Base-by-base conservation (phyloP, 1,140 invertebrate species). In the Halyomorpha halys region DNA sequence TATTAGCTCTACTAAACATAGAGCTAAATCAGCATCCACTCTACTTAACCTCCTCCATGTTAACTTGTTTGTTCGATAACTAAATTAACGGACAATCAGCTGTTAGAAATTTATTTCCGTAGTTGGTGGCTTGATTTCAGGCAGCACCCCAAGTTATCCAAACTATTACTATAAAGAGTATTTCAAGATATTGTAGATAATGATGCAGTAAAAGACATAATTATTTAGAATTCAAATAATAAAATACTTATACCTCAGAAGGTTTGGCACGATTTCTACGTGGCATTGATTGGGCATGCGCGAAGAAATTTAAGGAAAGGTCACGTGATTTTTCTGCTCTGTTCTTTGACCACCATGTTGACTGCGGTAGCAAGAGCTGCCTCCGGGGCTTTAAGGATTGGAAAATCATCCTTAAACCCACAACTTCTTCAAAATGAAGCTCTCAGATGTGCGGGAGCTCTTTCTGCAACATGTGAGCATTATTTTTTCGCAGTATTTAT, bases 391-490 rank as follows among this genome's bases (percentile, higher is more conserved):
- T 73, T 83, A 61, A 82, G 80, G 75, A 77, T 76, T 67, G 76
- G 80, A 64, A 84, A 84, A 75, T 77, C 80, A 45, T 71, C 75
- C 56, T 68, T 83, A 72, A 73, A 72, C 59, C 69, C 76, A 25
- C 73, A 75, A 69, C 70, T 75, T 65, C 67, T 81, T 39, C 77
- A 80, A 70, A 79, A 78, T 72, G 79, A 82, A 74, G 72, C 76
- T n/a, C 62, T 74, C 14, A 83, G 79, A 75, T 72, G 77, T 39
- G 71, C 81, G 23, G 77, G 79, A 62, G 73, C 76, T 63, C 68
- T 82, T 66, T 77, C 78, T 64, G 74, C 75, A 21, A 80, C 79
- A 71, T 80, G 83, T 85, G 74, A 82, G 83, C 82, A 75, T 60
- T 21, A 59, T 23, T 27, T 56, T 23, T 27, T 8, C 21, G 4